Evolutionary conservation across 37 sponge, comb jelly and placozoan genomes (phyloP), one percentile per base, ranked within the genome.

Genomic region (Beroe ovata): DNA sequence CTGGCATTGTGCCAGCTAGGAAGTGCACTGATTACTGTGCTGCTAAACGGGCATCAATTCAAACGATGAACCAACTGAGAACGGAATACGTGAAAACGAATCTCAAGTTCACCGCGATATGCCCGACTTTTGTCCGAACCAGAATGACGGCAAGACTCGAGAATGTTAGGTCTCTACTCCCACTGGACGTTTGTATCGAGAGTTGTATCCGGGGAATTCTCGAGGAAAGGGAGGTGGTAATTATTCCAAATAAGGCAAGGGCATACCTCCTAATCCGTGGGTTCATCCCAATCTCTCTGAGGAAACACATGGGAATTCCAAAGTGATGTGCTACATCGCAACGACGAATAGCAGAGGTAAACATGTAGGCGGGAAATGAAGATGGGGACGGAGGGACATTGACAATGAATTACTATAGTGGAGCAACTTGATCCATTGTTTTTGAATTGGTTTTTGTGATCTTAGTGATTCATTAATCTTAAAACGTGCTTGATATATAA

Each of bases 1-100:
- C 63, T 62, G 63, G 63, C 29, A 20, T 62, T 20, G 23, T 62
- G 29, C 63, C 63, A 26, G 4, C 29, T 25, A 62, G 6, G 21
- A 3, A 62, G 4, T 26, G 63, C 63, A 62, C 63, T 20, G 63
- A 62, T 62, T 62, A 62, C 29, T 62, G 63, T 25, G 63, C 63
- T 62, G 63, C 63, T 62, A 62, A 62, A 25, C 4, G 22, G 6
- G 63, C 28, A n/a, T 62, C 63, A 4, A 62, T 62, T 23, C 23
- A 62, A 20, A 62, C 63, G 4, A 62, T 62, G 28, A 62, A 25
- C 28, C 63, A 62, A 23, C 29, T 62, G 29, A 25, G 28, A 26
- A 25, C 63, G 23, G 63, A 20, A 4, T 25, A 20, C 19, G 63
- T 20, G 29, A 62, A 16, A 4, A 62, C 63, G 4, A 62, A 62